A percentile compares a stretch with the other conserved stretches of the same genome.
Evolutionary conservation across 2,888 invertebrate genomes (phyloP).

Genomic region (Megastigmus dorsalis): DNA sequence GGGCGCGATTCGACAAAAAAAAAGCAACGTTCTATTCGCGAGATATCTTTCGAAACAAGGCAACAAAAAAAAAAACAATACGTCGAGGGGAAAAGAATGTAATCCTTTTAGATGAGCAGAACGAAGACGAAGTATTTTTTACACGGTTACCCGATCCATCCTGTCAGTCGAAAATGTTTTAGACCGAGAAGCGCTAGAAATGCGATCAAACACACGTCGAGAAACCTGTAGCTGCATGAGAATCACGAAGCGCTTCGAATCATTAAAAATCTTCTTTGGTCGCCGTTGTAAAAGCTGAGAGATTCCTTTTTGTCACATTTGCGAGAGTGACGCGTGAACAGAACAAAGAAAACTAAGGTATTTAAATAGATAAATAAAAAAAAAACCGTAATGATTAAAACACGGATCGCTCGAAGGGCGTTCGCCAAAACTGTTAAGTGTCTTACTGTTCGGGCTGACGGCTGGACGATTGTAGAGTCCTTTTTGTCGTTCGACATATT

Average conservation of each 20-base stretch:
- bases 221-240: constrained; percentile 7
- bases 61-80: constrained; percentile 3
- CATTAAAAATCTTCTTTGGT: no score
- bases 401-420: constrained; percentile 42
- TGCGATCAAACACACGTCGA: not conserved
- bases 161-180: constrained; percentile 22
- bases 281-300: not conserved
- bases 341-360: constrained; percentile 20
- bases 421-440: constrained; percentile 71
- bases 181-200: constrained; percentile 25
- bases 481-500: constrained; percentile 18
- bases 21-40: constrained; percentile 32
- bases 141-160: constrained; percentile 50
- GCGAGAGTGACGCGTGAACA: not conserved
- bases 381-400: constrained; percentile 27
- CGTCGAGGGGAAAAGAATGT: constrained; percentile 7
- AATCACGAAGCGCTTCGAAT: constrained; percentile 9
- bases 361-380: constrained; percentile 9
- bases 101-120: constrained; percentile 44
- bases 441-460: constrained; percentile 72
- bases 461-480: constrained; percentile 63
- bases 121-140: constrained; percentile 61
- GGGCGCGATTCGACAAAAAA: not conserved
- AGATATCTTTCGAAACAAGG: constrained; percentile 22
- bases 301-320: constrained; percentile 21